Evolutionary conservation across 2,888 invertebrate genomes (phyloP).

Genomic region (Euproctis similis): DNA sequence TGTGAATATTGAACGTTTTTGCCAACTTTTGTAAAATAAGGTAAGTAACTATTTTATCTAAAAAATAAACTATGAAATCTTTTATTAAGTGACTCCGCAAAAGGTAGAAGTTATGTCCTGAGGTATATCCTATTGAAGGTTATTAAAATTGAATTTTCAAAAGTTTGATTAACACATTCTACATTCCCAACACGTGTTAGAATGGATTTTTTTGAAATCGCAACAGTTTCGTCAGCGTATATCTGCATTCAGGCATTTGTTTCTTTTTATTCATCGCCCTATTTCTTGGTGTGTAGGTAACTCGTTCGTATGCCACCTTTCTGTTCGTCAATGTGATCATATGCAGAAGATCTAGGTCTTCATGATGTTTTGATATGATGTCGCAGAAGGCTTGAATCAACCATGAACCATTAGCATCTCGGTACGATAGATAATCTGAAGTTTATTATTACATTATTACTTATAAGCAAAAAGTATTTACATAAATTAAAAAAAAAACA

Average conservation of each 20-base stretch:
- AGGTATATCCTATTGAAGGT: neutral
- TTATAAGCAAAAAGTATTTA: too few species aligned
- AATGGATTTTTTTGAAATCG: conserved; percentile 10
- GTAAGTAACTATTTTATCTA: too few species aligned
- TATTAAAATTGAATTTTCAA: too few species aligned
- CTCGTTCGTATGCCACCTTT: conserved; percentile 34
- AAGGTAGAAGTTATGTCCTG: too few species aligned
- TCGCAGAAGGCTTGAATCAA: conserved; percentile 50
- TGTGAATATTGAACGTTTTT: too few species aligned
- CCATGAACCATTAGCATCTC: conserved; percentile 45
- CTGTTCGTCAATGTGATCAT: conserved; percentile 41
- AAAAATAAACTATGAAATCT: too few species aligned
- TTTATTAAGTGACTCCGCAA: too few species aligned
- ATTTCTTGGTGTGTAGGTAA: conserved; percentile 29
- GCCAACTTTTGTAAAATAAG: too few species aligned
- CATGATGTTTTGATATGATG: conserved; percentile 29
- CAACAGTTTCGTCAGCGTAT: conserved; percentile 41
- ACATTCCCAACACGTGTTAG: neutral
- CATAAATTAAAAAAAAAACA: too few species aligned
- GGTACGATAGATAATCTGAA: conserved; percentile 43
- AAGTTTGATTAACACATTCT: too few species aligned
- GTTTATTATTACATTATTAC: too few species aligned
- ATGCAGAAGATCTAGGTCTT: conserved; percentile 37
- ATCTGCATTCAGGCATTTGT: conserved; percentile 51
- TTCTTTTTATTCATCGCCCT: conserved; percentile 35